Evolutionary conservation across 2,888 invertebrate genomes (phyloP).

Genomic region (Hypolimnas misippus): DNA sequence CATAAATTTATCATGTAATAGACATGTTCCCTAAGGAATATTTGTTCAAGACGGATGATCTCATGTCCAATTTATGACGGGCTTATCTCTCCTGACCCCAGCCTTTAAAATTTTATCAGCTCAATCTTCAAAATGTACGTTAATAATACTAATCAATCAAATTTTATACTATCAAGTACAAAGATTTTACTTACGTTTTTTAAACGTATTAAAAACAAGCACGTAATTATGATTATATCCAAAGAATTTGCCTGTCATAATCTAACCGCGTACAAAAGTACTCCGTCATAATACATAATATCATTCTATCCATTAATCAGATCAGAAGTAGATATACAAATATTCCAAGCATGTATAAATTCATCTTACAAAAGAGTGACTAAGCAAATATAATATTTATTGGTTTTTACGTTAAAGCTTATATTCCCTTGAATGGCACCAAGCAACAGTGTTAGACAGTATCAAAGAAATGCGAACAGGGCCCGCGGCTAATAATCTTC

Average conservation of each 20-base stretch:
- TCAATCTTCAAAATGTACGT: too few species aligned
- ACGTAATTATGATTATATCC: neutral
- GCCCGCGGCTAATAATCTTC: conserved; percentile 53
- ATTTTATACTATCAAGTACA: too few species aligned
- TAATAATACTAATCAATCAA: too few species aligned
- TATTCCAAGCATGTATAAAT: conserved; percentile 3
- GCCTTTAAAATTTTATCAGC: neutral
- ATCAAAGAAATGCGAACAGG: conserved; percentile 49
- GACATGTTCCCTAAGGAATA: neutral
- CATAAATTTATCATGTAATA: neutral
- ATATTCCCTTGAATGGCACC: conserved; percentile 22
- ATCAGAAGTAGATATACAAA: conserved; percentile 8
- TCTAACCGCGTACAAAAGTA: neutral
- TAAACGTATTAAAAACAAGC: too few species aligned
- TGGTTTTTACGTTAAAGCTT: conserved; percentile 21
- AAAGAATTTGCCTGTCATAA: conserved; percentile 1
- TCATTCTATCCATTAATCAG: conserved; percentile 13
- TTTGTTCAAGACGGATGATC: neutral
- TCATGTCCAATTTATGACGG: neutral
- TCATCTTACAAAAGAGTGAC: conserved; percentile 2
- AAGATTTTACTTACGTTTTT: too few species aligned
- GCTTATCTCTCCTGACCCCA: neutral
- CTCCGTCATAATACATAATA: conserved; percentile 6
- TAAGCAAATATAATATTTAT: conserved; percentile 15
- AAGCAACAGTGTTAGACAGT: conserved; percentile 21